Evolutionary conservation across 2,888 invertebrate species (phyloP).

Genomic region (Brachyopa scutellaris): DNA sequence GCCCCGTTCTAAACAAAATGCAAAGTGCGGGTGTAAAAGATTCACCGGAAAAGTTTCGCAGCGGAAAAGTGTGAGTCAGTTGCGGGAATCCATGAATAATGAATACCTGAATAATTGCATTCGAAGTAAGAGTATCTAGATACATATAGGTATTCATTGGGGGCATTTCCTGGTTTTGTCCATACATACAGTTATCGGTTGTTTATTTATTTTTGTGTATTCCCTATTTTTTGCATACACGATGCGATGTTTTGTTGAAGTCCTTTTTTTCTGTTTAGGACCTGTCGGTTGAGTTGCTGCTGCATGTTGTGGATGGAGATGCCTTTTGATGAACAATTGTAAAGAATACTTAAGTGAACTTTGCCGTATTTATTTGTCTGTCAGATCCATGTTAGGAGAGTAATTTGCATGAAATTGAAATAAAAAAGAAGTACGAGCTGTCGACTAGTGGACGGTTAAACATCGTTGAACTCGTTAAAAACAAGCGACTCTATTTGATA

Average conservation of each 20-base stretch:
- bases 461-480: too few relatives aligned
- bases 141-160: slow-evolving; percentile 28
- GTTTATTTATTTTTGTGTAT: neutral
- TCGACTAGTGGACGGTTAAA: neutral
- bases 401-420: slow-evolving; percentile 72
- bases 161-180: slow-evolving; percentile 53
- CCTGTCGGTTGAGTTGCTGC: neutral
- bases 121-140: slow-evolving; percentile 34
- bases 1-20: slow-evolving; percentile 4
- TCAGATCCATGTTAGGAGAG: slow-evolving; percentile 54
- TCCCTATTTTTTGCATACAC: slow-evolving; percentile 3
- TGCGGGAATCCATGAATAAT: slow-evolving; percentile 60
- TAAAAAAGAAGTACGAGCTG: slow-evolving; percentile 35
- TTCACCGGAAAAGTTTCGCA: slow-evolving; percentile 37
- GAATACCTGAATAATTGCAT: slow-evolving; percentile 69
- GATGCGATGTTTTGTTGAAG: slow-evolving; percentile 43
- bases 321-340: slow-evolving; percentile 63
- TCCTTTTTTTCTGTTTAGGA: slow-evolving; percentile 12
- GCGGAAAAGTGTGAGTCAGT: slow-evolving; percentile 45
- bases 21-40: slow-evolving; percentile 21
- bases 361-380: slow-evolving; percentile 64
- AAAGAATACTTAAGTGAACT: slow-evolving; percentile 55
- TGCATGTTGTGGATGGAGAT: slow-evolving; percentile 10
- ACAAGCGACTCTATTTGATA: too few relatives aligned
- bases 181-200: slow-evolving; percentile 8